Conservation (phyloP, 1,140 invertebrate genomes). For the Drosophila yakuba region DNA sequence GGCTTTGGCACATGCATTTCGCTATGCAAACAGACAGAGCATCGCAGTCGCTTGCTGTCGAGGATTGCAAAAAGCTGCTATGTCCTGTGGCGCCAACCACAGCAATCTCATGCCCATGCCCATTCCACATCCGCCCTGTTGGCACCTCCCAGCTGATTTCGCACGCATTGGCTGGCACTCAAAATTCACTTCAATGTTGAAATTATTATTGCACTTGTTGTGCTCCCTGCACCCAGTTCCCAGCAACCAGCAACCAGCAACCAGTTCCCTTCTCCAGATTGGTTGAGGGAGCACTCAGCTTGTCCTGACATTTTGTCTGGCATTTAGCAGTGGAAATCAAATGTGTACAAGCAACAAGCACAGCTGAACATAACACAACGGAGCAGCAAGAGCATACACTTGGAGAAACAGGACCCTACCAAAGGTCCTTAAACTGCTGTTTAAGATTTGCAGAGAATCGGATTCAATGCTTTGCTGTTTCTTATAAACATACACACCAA, state of each 20-base stretch:
- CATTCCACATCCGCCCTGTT: slow-evolving; percentile 1
- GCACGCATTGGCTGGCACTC: slow-evolving; percentile 64
- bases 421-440: not conserved
- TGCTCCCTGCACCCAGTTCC: slow-evolving; percentile 1
- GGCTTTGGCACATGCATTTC: slow-evolving; percentile 54
- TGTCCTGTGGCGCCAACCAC: slow-evolving; percentile 7
- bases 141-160: slow-evolving; percentile 44
- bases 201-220: slow-evolving; percentile 78
- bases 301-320: slow-evolving; percentile 67
- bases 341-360: slow-evolving; percentile 66
- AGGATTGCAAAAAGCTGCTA: slow-evolving; percentile 31
- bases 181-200: slow-evolving; percentile 74
- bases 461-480: no score
- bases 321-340: slow-evolving; percentile 76
- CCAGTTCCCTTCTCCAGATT: not conserved
- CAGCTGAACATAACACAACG: slow-evolving; percentile 28
- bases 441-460: not conserved
- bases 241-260: no score
- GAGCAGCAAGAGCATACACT: slow-evolving; percentile 20
- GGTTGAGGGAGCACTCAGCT: slow-evolving; percentile 43
- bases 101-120: no score
- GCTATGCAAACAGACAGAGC: slow-evolving; percentile 46
- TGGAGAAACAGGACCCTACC: not conserved
- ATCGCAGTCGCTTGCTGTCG: not conserved
- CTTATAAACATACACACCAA: no score